phyloP scores from a whole-genome alignment of 2,888 invertebrate species.

The Criorhina ranunculi region DNA sequence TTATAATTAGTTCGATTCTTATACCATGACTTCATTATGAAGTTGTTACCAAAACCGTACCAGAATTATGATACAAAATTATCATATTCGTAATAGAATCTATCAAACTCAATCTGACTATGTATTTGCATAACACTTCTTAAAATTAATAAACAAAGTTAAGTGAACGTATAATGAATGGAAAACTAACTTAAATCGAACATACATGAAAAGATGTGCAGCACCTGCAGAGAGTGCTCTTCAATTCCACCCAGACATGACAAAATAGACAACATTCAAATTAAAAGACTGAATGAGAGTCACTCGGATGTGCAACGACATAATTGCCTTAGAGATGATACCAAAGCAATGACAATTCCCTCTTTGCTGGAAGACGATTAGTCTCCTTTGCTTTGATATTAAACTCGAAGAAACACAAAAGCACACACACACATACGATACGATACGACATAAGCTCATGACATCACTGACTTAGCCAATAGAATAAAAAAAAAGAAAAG shows the following conservation, averaged over 20 bases:
- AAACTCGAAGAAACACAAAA: constrained; percentile 14
- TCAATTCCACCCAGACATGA: background rate
- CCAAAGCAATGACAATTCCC: constrained; percentile 33
- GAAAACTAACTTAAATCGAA: constrained; percentile 15
- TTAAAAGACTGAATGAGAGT: constrained; percentile 18
- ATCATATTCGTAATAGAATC: no score
- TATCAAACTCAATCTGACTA: no score
- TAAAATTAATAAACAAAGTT: background rate
- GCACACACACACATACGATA: constrained; percentile 59
- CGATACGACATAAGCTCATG: constrained; percentile 39
- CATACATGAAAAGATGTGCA: background rate
- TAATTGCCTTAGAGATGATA: constrained; percentile 38
- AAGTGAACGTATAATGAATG: constrained; percentile 7
- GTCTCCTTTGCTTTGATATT: constrained; percentile 19
- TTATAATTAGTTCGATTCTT: no score
- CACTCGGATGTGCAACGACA: constrained; percentile 30
- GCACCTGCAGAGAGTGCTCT: background rate
- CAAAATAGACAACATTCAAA: constrained; percentile 19
- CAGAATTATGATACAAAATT: no score
- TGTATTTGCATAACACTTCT: no score
- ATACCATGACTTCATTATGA: no score
- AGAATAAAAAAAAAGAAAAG: constrained; percentile 6
- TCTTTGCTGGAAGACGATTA: background rate
- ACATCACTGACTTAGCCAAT: background rate
- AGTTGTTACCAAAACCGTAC: no score